phyloP scores from a whole-genome alignment of 2,113 vertebrate genomes.

The Phylloscopus trochilus region DNA sequence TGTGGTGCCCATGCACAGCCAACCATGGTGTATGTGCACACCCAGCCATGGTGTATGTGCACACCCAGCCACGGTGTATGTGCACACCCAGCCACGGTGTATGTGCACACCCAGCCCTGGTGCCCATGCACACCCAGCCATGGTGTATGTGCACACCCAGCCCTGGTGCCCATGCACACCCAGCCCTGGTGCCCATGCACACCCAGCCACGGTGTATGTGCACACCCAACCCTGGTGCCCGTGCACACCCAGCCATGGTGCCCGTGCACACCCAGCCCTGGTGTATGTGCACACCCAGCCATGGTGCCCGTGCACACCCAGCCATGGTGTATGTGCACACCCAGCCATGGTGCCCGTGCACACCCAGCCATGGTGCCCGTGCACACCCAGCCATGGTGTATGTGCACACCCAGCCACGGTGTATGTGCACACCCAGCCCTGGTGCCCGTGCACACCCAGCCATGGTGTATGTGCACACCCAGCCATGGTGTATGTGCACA shows the following conservation, averaged over 20 bases:
- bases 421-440: background rate
- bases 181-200: background rate
- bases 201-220: background rate
- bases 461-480: rapidly evolving
- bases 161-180: background rate
- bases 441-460: too few relatives aligned
- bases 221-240: background rate
- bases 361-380: background rate
- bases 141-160: background rate
- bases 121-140: background rate
- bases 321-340: background rate
- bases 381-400: background rate
- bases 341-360: too few relatives aligned
- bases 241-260: background rate
- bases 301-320: background rate
- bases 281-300: background rate
- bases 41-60: background rate
- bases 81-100: background rate
- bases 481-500: too few relatives aligned
- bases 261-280: background rate
- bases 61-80: background rate
- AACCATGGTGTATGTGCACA: too few relatives aligned
- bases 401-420: too few relatives aligned
- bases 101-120: rapidly evolving
- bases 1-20: too few relatives aligned